phyloP scores from a whole-genome alignment of 2,888 invertebrate species.

The Lapara coniferarum region DNA sequence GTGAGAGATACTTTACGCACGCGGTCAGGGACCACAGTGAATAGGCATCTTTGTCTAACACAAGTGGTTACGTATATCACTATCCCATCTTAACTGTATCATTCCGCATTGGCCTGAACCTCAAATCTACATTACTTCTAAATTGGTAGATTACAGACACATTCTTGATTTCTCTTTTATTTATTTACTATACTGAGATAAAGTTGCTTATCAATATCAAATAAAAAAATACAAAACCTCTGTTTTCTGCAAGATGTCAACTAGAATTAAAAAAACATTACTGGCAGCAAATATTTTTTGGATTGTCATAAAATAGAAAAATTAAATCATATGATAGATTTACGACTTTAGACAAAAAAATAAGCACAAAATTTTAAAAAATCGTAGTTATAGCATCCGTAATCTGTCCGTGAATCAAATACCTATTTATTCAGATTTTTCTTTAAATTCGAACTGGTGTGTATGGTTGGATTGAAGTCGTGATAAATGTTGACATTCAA shows the following conservation, averaged over 20 bases:
- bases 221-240: not conserved
- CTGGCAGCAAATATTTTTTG: constrained; percentile 31
- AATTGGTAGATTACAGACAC: not conserved
- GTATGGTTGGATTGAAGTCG: constrained; percentile 69
- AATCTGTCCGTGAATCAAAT: not conserved
- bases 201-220: no score
- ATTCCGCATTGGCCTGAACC: not conserved
- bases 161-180: no score
- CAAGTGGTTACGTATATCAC: no score
- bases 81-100: no score
- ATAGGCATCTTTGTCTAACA: not conserved
- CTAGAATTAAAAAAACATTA: no score
- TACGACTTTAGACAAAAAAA: constrained; percentile 74
- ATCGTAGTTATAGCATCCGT: constrained; percentile 43
- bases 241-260: not conserved
- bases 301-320: constrained; percentile 60
- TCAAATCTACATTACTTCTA: not conserved
- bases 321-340: constrained; percentile 63
- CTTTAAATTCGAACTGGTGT: constrained; percentile 45
- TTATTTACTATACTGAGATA: no score
- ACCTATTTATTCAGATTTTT: constrained; percentile 36
- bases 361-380: constrained; percentile 76
- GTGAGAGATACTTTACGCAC: no score
- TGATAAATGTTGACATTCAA: constrained; percentile 90
- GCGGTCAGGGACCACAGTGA: not conserved